phyloP scores from a whole-genome alignment of 2,797 vertebrate species.

The Halcyon badia region DNA sequence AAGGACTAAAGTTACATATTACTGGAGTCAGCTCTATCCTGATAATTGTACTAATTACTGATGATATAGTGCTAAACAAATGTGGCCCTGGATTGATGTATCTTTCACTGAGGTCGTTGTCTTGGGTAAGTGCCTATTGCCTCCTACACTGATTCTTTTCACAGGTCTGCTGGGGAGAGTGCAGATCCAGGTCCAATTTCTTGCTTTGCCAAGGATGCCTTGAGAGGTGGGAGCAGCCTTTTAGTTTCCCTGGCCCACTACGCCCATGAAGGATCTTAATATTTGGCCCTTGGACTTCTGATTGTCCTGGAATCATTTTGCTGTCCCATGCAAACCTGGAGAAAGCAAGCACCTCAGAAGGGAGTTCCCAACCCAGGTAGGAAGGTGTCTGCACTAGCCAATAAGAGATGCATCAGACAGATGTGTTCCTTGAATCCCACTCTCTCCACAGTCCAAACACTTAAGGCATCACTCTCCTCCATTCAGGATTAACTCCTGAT shows the following conservation, averaged over 20 bases:
- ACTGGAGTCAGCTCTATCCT: not conserved
- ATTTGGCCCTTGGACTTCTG: not conserved
- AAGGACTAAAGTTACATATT: not conserved
- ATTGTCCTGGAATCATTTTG: not conserved
- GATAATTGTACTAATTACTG: not conserved
- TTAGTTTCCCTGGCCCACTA: not conserved
- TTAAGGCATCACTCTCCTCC: not conserved
- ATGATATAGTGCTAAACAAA: not conserved
- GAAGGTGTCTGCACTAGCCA: not conserved
- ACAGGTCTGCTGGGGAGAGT: not conserved
- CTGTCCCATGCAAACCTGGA: not conserved
- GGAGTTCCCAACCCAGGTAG: not conserved
- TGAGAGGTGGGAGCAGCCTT: not conserved
- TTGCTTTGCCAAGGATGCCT: not conserved
- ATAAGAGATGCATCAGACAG: not conserved
- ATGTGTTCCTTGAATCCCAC: not conserved
- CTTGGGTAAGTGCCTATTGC: not conserved
- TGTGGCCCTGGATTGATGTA: not conserved
- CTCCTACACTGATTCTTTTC: not conserved
- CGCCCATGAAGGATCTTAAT: not conserved
- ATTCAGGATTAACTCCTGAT: not conserved
- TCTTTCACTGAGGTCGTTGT: not conserved
- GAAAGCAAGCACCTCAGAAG: not conserved
- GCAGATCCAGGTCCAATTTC: not conserved
- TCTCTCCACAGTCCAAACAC: not conserved